phyloP scores from a whole-genome alignment of 2,797 vertebrate genomes.

The Denticeps clupeoides region DNA sequence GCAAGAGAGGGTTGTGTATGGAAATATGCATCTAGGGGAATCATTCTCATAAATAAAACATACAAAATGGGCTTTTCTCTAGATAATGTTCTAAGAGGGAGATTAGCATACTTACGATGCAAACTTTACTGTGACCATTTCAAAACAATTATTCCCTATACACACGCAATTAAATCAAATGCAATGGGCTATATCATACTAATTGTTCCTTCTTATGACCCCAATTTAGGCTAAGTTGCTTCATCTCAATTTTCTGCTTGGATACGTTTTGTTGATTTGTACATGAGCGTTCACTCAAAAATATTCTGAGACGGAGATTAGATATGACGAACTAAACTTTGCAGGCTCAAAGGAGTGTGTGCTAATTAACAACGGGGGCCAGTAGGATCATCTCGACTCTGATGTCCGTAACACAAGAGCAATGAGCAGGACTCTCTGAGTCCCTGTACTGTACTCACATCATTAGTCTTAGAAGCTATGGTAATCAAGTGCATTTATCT shows the following conservation, averaged over 20 bases:
- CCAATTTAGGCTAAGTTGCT: constrained; percentile 96
- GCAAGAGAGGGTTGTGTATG: neutral
- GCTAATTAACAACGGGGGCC: constrained; percentile 52
- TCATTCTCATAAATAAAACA: constrained; percentile 2
- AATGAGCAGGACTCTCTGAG: constrained; percentile 44
- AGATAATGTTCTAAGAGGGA: constrained; percentile 6
- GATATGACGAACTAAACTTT: constrained; percentile 70
- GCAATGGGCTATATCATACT: constrained; percentile 92
- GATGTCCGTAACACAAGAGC: constrained; percentile 47
- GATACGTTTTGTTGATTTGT: constrained; percentile 98
- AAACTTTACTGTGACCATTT: constrained; percentile 33
- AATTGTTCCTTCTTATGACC: constrained; percentile 95
- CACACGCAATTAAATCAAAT: constrained; percentile 88
- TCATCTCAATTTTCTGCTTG: constrained; percentile 99
- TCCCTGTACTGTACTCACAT: constrained; percentile 48
- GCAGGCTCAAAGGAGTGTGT: constrained; percentile 29
- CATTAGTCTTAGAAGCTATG: constrained; percentile 53
- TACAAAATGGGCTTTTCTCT: constrained; percentile 1
- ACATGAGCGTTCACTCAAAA: constrained; percentile 78
- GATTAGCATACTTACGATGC: constrained; percentile 17
- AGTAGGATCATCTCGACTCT: constrained; percentile 46
- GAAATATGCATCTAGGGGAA: neutral
- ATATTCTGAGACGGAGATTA: constrained; percentile 83
- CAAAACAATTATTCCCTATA: constrained; percentile 64
- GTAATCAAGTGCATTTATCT: constrained; percentile 53